Conservation (phyloP, 2,797 vertebrate genomes). For the Gallinago nigripennis region DNA sequence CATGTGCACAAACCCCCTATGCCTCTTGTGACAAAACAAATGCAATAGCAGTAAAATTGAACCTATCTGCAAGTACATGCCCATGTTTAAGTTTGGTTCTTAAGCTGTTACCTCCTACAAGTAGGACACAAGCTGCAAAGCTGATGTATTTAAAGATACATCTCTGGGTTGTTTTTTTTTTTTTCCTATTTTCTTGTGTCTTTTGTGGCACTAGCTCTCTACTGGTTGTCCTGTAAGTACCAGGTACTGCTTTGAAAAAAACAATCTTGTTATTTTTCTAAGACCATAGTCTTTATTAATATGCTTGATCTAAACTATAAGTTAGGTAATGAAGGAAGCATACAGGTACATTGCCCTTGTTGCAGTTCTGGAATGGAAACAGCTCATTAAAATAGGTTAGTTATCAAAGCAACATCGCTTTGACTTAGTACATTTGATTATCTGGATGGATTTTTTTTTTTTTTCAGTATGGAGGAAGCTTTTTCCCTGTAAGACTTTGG, state of each 20-base stretch:
- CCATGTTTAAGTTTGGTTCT: background rate
- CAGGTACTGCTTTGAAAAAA: background rate
- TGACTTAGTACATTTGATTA: background rate
- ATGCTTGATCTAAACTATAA: background rate
- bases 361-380: background rate
- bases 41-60: background rate
- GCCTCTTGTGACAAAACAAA: background rate
- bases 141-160: background rate
- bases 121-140: background rate
- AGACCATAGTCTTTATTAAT: background rate
- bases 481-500: background rate
- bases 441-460: background rate
- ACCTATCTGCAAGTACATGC: background rate
- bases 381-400: background rate
- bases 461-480: rapidly evolving
- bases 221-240: background rate
- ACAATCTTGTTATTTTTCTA: background rate
- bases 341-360: background rate
- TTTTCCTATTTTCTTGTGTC: background rate
- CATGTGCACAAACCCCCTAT: rapidly evolving
- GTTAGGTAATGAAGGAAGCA: background rate
- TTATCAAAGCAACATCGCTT: background rate
- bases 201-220: background rate
- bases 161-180: background rate
- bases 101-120: background rate